Percentiles rank a stretch among this genome's conserved stretches.
These are phyloP conservation scores for Micrastur ruficollis DNA, from an alignment of 2,797 vertebrate genomes.

Conservation along the genomic window DNA sequence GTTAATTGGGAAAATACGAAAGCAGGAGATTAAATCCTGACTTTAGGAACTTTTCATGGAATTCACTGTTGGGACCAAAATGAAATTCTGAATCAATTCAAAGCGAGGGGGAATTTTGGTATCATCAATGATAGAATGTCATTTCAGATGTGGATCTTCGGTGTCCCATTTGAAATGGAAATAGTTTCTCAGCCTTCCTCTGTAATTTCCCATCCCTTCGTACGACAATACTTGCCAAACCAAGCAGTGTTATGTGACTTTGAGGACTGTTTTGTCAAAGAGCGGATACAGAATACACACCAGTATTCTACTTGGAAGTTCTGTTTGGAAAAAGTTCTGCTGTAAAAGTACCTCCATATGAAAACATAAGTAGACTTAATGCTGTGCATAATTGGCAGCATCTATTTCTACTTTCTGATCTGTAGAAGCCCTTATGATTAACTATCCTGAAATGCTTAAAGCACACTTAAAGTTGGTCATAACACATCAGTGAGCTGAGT, in stretches of 20 bases:
- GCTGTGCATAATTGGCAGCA: background rate
- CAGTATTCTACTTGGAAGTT: background rate
- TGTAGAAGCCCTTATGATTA: background rate
- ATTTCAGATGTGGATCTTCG: background rate
- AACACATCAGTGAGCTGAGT: background rate
- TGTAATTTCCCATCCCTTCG: background rate
- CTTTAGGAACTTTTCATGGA: background rate
- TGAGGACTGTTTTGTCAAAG: background rate
- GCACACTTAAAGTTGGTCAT: background rate
- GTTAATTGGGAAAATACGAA: background rate
- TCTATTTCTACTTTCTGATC: background rate
- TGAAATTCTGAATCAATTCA: background rate
- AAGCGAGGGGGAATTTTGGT: background rate
- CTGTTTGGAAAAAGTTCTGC: background rate
- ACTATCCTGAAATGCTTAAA: background rate
- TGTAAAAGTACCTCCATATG: background rate
- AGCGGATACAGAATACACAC: background rate
- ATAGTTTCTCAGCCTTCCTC: background rate
- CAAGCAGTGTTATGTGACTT: accelerated
- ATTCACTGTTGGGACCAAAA: background rate
- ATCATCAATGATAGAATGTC: background rate
- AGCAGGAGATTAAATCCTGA: background rate
- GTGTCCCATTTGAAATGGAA: background rate
- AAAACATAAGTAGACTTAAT: background rate
- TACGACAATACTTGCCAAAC: background rate